phyloP scores from a whole-genome alignment of 1,140 invertebrate species.

The Bradynema listronoti region DNA sequence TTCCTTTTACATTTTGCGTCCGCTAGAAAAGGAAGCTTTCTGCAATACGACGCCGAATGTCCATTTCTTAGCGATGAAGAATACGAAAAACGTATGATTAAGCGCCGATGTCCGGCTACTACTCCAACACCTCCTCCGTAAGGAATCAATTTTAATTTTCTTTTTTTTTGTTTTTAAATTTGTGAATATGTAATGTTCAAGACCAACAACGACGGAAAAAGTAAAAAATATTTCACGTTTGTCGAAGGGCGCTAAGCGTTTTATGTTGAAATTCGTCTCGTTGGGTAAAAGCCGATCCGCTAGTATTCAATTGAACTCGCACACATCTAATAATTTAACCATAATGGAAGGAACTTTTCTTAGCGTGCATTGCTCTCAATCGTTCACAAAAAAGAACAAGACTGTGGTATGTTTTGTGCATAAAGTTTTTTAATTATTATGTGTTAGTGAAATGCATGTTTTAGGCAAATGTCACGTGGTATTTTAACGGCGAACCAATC shows the following conservation, averaged over 20 bases:
- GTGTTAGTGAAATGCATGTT: neutral
- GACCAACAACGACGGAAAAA: neutral
- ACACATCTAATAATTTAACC: neutral
- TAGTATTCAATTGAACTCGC: slow-evolving; percentile 3
- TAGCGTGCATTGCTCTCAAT: neutral
- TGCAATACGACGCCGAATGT: slow-evolving; percentile 8
- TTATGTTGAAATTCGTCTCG: slow-evolving; percentile 3
- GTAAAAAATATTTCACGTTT: neutral
- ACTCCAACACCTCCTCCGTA: neutral
- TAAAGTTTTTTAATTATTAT: too few species aligned
- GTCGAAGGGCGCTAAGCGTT: neutral
- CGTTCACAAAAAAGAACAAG: neutral
- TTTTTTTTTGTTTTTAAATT: neutral
- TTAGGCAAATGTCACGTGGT: neutral
- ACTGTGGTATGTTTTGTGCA: neutral
- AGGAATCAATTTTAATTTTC: neutral
- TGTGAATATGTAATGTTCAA: neutral
- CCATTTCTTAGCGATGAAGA: slow-evolving; percentile 11
- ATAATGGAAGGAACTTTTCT: slow-evolving; percentile 2
- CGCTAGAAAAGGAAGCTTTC: too few species aligned
- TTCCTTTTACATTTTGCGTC: too few species aligned
- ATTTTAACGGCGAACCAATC: slow-evolving; percentile 11
- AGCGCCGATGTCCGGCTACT: neutral
- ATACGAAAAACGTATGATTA: neutral
- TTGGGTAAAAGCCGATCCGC: slow-evolving; percentile 5